These are phyloP conservation scores for Craterocephalus amniculus DNA, from an alignment of 2,797 vertebrate species.

Conservation along the genomic window DNA sequence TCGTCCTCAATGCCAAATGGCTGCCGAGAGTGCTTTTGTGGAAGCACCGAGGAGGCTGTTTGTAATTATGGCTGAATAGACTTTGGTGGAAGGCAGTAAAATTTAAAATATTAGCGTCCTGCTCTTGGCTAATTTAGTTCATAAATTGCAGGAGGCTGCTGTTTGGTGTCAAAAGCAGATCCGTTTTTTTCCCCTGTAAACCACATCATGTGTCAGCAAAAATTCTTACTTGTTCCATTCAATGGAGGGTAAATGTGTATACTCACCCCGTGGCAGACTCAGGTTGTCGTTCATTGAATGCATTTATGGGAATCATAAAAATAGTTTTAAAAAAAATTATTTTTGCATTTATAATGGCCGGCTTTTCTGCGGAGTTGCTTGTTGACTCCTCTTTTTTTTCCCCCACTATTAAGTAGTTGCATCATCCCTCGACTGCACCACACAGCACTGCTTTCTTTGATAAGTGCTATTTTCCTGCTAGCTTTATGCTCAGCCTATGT, in stretches of 20 bases:
- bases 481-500: conserved; percentile 66
- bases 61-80: conserved; percentile 52
- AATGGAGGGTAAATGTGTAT: conserved; percentile 56
- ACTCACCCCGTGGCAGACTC: conserved; percentile 35
- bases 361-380: conserved; percentile 8
- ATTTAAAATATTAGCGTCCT: conserved; percentile 53
- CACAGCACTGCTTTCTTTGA: conserved; percentile 31
- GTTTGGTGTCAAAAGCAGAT: conserved; percentile 48
- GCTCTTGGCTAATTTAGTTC: conserved; percentile 47
- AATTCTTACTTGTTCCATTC: conserved; percentile 50
- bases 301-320: neutral
- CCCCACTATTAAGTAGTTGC: conserved; percentile 8
- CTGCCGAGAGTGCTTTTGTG: conserved; percentile 49
- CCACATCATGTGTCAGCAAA: conserved; percentile 50
- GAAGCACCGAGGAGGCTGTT: conserved; percentile 14
- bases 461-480: conserved; percentile 57
- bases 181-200: conserved; percentile 19
- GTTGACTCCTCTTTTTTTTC: conserved; percentile 2
- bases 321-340: neutral
- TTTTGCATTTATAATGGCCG: too few species aligned
- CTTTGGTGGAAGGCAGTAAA: conserved; percentile 42
- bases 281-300: neutral
- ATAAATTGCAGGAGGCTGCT: conserved; percentile 51
- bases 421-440: conserved; percentile 22
- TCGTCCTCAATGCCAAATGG: conserved; percentile 45